Evolutionary conservation across 2,113 vertebrate genomes (phyloP).

Genomic region (Mixornis gularis): DNA sequence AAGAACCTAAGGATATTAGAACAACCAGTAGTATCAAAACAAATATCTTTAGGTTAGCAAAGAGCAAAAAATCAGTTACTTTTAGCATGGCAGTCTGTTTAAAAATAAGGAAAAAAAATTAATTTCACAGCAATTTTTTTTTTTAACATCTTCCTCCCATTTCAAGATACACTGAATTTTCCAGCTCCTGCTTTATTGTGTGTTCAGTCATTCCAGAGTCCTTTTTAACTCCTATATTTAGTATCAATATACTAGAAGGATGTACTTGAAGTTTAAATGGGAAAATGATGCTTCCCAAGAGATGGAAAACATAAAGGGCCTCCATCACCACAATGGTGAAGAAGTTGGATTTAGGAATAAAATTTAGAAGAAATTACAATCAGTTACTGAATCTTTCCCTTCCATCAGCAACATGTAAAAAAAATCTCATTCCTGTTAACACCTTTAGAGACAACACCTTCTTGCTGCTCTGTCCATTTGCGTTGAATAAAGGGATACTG

Average conservation of each 20-base stretch:
- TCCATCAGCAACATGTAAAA: not conserved
- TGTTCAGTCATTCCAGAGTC: not conserved
- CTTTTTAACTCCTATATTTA: not conserved
- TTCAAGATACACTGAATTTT: not conserved
- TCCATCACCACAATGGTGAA: not conserved
- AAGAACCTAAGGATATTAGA: not conserved
- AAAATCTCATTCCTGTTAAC: not conserved
- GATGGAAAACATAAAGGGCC: not conserved
- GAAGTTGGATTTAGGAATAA: not conserved
- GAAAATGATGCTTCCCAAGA: not conserved
- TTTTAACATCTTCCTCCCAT: not conserved
- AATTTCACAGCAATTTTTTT: not conserved
- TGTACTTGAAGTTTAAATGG: not conserved
- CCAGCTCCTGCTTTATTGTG: not conserved
- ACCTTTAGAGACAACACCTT: not conserved
- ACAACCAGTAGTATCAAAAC: not conserved
- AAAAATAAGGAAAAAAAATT: not conserved
- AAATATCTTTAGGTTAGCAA: not conserved
- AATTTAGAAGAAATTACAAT: not conserved
- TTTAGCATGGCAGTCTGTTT: not conserved
- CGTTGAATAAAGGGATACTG: not conserved
- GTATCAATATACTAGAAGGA: not conserved
- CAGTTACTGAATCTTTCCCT: not conserved
- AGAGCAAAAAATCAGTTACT: not conserved
- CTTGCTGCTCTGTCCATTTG: not conserved